Evolutionary conservation across 92 coral and sea anemone species (phyloP).

Genomic region (Scolanthus callimorphus): DNA sequence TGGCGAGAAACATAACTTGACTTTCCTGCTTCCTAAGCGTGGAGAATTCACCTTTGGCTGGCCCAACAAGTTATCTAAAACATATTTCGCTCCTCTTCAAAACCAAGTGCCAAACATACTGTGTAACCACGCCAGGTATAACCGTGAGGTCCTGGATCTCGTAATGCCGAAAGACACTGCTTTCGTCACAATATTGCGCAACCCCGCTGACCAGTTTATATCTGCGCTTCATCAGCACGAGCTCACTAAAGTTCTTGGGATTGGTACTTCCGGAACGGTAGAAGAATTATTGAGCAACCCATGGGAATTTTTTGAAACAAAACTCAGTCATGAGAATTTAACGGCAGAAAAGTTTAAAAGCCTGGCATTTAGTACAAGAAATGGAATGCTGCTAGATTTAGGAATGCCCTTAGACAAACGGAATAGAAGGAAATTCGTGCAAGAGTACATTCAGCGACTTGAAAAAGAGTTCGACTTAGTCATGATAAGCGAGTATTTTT

Average conservation of each 20-base stretch:
- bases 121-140: conserved; percentile 50
- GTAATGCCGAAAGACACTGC: conserved; percentile 34
- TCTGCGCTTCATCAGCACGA: conserved; percentile 32
- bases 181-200: conserved; percentile 46
- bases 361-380: conserved; percentile 32
- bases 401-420: conserved; percentile 16
- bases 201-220: conserved; percentile 55
- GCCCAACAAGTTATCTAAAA: conserved; percentile 25
- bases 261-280: conserved; percentile 18
- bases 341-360: conserved; percentile 40
- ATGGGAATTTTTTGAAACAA: conserved; percentile 36
- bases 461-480: conserved; percentile 41
- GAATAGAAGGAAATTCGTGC: conserved; percentile 8
- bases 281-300: conserved; percentile 26
- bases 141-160: conserved; percentile 30
- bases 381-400: conserved; percentile 53
- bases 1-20: conserved; percentile 32
- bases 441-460: conserved; percentile 13
- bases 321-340: conserved; percentile 17
- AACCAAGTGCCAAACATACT: conserved; percentile 32
- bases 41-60: conserved; percentile 38
- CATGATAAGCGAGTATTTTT: conserved; percentile 40
- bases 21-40: conserved; percentile 38
- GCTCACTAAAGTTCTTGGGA: conserved; percentile 19
- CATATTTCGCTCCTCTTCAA: conserved; percentile 23